Evolutionary conservation across 1,140 invertebrate genomes (phyloP), one percentile per base, ranked within the genome.

Genomic region (Drosophila nannoptera): DNA sequence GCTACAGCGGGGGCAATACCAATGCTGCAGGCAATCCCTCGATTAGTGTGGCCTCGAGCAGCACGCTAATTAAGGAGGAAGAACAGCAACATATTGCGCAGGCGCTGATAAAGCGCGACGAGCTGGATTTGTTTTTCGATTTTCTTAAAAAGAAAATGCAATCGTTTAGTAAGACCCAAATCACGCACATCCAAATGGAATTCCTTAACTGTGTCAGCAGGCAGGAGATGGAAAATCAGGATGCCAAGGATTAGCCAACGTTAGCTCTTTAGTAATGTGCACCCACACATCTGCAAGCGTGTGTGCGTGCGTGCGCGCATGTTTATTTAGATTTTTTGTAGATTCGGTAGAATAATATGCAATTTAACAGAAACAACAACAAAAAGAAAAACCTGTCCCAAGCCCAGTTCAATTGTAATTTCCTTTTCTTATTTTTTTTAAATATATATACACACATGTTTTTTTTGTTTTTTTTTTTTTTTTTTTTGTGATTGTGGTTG

Each of bases 211-310:
- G 87, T 52, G 87, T 89, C 29, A 72, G 86, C 12, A 67, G 80
- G 16, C 84, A 86, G 60, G 87, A 89, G 66, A 71, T 73, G 33
- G 76, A 66, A 95, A 93, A 78, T 93, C 92, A 61, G 96, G 91
- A 91, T 93, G 96, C 82, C 97, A 96, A 1, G 94, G 93, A 90
- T 97, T 95, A 90, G 66, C 35, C n/a, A 2, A n/a, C 16, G 7
- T 36, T 32, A n/a, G 7, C 16, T 8, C 8, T 38, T 12, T 29
- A 31, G 29, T 31, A 42, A 54, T 54, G 5, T 50, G 31, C 11
- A 32, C 7, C 7, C 38, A 53, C 29, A 31, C 29, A 40, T 29
- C 11, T 53, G 29, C 38, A 29, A 12, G 11, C 12, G 31, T 54
- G 8, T 7, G 42, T 42, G 5, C 42, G 9, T n/a, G n/a, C n/a